Conservation (phyloP, 2,113 vertebrate genomes). For the Vulpes ferrilata region DNA sequence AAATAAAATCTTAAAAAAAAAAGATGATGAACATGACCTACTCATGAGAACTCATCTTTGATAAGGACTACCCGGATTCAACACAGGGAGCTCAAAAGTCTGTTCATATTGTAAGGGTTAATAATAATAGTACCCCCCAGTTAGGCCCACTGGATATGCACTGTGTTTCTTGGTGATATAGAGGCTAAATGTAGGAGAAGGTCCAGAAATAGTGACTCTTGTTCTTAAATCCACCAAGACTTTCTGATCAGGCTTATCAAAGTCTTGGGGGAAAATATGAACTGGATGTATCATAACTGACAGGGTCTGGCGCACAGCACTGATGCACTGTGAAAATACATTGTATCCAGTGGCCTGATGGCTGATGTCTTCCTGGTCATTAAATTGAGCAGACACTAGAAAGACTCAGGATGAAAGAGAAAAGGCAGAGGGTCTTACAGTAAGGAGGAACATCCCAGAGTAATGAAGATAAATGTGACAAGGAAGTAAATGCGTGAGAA, state of each 20-base stretch:
- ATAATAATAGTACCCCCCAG: neutral
- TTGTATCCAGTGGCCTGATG: neutral
- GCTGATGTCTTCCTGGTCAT: conserved; percentile 50
- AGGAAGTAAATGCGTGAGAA: neutral
- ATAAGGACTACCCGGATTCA: neutral
- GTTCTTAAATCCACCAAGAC: conserved; percentile 65
- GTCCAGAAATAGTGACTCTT: conserved; percentile 28
- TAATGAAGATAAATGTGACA: neutral
- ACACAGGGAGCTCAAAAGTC: neutral
- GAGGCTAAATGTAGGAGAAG: neutral
- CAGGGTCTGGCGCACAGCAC: conserved; percentile 58
- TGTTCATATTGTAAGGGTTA: neutral
- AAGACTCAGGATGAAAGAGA: conserved; percentile 32
- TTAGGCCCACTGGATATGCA: neutral
- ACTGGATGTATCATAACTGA: conserved; percentile 54
- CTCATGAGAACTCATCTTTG: neutral
- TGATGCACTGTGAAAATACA: conserved; percentile 75
- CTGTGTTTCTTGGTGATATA: neutral
- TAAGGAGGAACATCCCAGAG: neutral
- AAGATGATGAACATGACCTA: neutral
- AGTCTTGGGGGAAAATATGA: conserved; percentile 57
- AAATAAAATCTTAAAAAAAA: too few relatives aligned
- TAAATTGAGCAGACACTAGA: conserved; percentile 20
- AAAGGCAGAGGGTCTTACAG: neutral
- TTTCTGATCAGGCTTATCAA: conserved; percentile 63